A percentile compares a stretch with the other conserved stretches of the same genome.
phyloP scores from a whole-genome alignment of 1,140 invertebrate species.

The Drosophila ohnishii region DNA sequence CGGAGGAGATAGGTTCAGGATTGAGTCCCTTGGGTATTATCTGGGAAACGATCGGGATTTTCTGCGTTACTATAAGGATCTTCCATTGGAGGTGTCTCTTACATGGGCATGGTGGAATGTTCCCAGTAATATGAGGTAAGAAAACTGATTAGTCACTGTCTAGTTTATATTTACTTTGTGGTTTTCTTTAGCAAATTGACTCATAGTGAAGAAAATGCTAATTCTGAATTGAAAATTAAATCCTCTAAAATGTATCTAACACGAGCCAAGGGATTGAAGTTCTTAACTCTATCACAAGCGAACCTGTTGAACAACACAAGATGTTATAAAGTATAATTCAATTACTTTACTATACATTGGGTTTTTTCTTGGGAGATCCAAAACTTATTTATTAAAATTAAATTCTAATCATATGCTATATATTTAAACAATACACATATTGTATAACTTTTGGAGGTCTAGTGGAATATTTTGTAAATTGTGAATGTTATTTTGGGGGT shows the following conservation, averaged over 20 bases:
- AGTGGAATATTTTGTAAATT: neutral
- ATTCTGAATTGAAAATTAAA: neutral
- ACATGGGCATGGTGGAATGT: neutral
- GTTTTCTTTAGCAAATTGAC: neutral
- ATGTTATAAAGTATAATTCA: neutral
- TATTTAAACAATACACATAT: no score
- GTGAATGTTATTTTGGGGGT: neutral
- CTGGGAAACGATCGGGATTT: conserved; percentile 32
- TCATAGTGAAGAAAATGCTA: neutral
- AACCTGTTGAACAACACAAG: neutral
- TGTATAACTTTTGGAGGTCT: neutral
- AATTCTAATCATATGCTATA: neutral
- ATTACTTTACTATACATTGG: neutral
- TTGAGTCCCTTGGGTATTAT: conserved; percentile 33
- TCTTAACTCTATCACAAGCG: neutral
- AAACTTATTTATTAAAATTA: neutral
- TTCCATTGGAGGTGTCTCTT: neutral
- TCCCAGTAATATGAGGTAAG: neutral
- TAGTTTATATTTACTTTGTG: neutral
- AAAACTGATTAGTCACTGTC: no score
- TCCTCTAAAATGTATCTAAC: conserved; percentile 9
- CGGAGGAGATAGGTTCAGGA: conserved; percentile 13
- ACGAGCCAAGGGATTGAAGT: neutral
- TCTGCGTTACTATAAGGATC: neutral
- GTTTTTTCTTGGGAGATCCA: neutral